These are phyloP conservation scores for Haliclystus octoradiatus DNA, from an alignment of 30 jellyfish, hydroid and myxozoan species.

Conservation along the genomic window DNA sequence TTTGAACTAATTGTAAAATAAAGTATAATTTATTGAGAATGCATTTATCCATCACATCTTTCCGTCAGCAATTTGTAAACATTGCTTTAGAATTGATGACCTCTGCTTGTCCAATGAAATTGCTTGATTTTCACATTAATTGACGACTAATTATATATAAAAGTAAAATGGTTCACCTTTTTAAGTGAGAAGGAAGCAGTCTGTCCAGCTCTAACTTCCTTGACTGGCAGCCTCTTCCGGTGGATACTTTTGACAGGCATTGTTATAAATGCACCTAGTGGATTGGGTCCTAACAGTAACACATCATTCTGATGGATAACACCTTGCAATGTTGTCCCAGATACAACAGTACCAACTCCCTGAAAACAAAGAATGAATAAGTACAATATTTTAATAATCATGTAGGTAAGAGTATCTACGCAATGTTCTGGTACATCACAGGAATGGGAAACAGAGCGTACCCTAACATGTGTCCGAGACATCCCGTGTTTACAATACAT, in stretches of 20 bases:
- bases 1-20: too few relatives aligned
- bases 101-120: too few relatives aligned
- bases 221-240: constrained; percentile 94
- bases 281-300: constrained; percentile 78
- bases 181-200: constrained; percentile 80
- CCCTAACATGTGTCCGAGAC: too few relatives aligned
- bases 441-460: too few relatives aligned
- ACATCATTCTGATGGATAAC: constrained; percentile 58
- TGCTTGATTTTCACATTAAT: too few relatives aligned
- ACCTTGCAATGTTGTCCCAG: constrained; percentile 93
- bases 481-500: too few relatives aligned
- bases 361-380: neutral
- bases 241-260: constrained; percentile 85
- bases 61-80: too few relatives aligned
- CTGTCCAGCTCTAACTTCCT: constrained; percentile 92
- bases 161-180: constrained; percentile 29
- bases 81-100: too few relatives aligned
- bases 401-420: neutral
- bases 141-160: neutral
- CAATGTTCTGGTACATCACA: too few relatives aligned
- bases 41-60: too few relatives aligned
- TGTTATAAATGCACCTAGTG: constrained; percentile 76
- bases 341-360: constrained; percentile 98
- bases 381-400: neutral
- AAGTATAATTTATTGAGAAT: too few relatives aligned